Conservation (phyloP, 2,797 vertebrate genomes). For the Acrocephalus scirpaceus region DNA sequence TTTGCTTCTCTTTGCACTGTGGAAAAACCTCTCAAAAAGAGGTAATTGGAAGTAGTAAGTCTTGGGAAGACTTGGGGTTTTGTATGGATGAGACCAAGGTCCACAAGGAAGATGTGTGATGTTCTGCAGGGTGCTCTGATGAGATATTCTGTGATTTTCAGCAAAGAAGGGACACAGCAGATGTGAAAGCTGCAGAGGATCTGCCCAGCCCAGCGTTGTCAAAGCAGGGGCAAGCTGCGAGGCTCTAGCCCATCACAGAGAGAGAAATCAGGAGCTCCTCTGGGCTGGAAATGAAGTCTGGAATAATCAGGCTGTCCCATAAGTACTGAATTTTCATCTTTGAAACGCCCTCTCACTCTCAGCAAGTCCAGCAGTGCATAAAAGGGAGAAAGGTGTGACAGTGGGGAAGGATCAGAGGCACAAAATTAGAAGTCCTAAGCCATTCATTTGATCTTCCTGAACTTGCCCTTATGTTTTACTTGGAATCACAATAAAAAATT, state of each 20-base stretch:
- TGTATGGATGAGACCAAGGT: not conserved
- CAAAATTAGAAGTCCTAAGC: not conserved
- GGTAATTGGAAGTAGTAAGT: not conserved
- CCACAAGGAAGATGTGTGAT: not conserved
- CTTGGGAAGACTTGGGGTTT: not conserved
- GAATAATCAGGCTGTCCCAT: not conserved
- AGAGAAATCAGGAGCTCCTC: not conserved
- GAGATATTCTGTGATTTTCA: not conserved
- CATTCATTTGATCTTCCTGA: not conserved
- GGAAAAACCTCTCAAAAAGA: not conserved
- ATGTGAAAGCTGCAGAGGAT: not conserved
- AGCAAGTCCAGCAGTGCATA: not conserved
- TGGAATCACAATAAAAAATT: not conserved
- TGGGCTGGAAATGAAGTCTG: not conserved
- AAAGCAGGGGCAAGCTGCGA: not conserved
- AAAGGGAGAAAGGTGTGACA: not conserved
- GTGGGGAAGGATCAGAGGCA: not conserved
- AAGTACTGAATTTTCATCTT: not conserved
- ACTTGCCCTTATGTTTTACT: not conserved
- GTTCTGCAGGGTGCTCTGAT: fast-evolving
- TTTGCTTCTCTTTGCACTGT: not conserved
- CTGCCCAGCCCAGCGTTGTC: not conserved
- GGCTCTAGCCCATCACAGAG: not conserved
- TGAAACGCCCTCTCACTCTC: not conserved
- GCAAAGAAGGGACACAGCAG: not conserved